Conservation (phyloP, 2,797 vertebrate genomes). For the Peromyscus eremicus region DNA sequence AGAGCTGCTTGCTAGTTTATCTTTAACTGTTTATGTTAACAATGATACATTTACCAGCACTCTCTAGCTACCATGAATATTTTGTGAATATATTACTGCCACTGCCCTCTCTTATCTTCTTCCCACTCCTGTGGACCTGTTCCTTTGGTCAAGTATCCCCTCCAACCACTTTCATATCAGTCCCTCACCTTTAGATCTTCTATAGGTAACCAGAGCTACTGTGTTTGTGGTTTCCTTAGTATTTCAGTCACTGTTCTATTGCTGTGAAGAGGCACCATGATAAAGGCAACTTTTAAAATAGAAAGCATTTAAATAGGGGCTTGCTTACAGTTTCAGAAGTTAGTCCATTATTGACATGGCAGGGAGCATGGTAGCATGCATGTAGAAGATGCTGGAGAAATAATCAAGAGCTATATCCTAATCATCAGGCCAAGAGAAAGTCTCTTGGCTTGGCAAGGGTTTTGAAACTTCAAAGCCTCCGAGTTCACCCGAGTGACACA, state of each 20-base stretch:
- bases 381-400: not conserved
- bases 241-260: not conserved
- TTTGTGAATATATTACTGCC: not conserved
- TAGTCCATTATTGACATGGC: not conserved
- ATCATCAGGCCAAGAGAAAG: not conserved
- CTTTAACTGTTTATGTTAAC: not conserved
- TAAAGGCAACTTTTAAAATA: not conserved
- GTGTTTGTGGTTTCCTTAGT: not conserved
- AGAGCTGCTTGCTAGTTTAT: not conserved
- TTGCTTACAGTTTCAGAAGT: not conserved
- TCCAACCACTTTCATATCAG: not conserved
- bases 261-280: not conserved
- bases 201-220: not conserved
- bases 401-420: not conserved
- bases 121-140: not conserved
- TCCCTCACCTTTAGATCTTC: too few species aligned
- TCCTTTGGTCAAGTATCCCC: not conserved
- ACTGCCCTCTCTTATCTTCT: not conserved
- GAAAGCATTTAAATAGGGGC: not conserved
- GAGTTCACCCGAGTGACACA: not conserved
- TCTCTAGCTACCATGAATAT: not conserved
- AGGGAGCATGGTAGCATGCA: not conserved
- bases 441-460: not conserved
- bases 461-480: not conserved
- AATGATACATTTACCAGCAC: not conserved